Base-by-base conservation (phyloP, 1,140 invertebrate species). In the Campoletis sonorensis region DNA sequence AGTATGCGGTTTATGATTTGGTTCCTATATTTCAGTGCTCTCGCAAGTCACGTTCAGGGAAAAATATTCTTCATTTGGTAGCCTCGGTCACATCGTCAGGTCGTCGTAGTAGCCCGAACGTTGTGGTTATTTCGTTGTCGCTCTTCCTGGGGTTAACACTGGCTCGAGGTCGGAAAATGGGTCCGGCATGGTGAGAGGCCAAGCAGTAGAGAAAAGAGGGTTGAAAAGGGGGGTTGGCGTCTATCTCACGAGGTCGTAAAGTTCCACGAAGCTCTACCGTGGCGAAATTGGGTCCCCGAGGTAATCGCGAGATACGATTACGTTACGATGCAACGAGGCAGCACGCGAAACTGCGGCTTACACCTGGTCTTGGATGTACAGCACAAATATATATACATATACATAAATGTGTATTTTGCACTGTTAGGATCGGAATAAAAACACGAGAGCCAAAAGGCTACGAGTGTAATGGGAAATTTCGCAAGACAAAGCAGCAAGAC, bases 291-390 rank as follows among this genome's bases (percentile, higher is more conserved):
- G 79, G 79, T 81, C 79, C 79, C 79, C 79, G 51, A 81, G 79
- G 79, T 81, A 81, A 81, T 81, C 79, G 79, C 79, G 72, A 81
- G 79, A 81, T 81, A 81, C 79, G 79, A 81, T 81, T 81, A 81
- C 79, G 49, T 70, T 81, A 75, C 71, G 73, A 81, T 81, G 79
- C 79, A 81, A 37, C 79, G 51, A 67, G 71, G 71, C 79, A 51
- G 71, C 37, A 67, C 61, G 78, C 78, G 78, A 79, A 79, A 79
- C 78, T 79, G 78, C 78, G 78, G 68, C 68, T 68, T 54, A 79
- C 78, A 79, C 78, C 78, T 68, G 45, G 51, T 54, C 51, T 54
- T 54, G 51, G 16, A n/a, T 54, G n/a, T 21, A n/a, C 10, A 54
- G 16, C 2, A 45, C 13, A 45, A 45, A 45, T 10, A 18, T 45